phyloP scores from a whole-genome alignment of 2,113 vertebrate genomes.

The Poecile atricapillus region DNA sequence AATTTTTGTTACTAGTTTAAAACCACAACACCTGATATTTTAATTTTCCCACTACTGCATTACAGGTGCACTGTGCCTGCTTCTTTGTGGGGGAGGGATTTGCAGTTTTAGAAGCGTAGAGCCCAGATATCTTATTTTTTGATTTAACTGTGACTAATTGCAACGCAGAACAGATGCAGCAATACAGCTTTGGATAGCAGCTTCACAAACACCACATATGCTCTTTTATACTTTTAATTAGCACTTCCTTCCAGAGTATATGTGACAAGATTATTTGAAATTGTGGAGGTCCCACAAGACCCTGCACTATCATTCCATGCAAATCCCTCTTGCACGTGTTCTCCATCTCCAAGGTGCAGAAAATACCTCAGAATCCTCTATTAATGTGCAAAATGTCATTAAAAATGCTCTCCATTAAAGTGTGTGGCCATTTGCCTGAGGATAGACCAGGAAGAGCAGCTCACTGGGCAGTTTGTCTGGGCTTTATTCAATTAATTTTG shows the following conservation, averaged over 20 bases:
- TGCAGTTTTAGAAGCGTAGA: not conserved
- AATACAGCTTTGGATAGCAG: not conserved
- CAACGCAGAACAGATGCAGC: not conserved
- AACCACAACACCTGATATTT: not conserved
- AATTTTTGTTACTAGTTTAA: no score
- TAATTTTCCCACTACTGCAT: not conserved
- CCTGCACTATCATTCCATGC: not conserved
- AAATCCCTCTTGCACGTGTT: rapidly evolving
- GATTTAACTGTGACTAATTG: not conserved
- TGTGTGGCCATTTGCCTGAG: not conserved
- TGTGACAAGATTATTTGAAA: not conserved
- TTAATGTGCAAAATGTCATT: not conserved
- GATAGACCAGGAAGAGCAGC: not conserved
- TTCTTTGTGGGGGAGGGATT: not conserved
- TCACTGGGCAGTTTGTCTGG: not conserved
- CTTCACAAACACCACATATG: not conserved
- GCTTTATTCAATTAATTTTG: not conserved
- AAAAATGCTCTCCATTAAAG: not conserved
- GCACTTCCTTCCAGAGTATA: not conserved
- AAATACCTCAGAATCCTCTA: not conserved
- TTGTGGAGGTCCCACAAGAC: not conserved
- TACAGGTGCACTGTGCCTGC: not conserved
- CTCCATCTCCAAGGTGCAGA: not conserved
- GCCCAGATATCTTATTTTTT: not conserved
- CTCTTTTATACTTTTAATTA: slow-evolving; percentile 13